Base-by-base conservation (phyloP, 2,797 vertebrate species). In the Columba guinea region DNA sequence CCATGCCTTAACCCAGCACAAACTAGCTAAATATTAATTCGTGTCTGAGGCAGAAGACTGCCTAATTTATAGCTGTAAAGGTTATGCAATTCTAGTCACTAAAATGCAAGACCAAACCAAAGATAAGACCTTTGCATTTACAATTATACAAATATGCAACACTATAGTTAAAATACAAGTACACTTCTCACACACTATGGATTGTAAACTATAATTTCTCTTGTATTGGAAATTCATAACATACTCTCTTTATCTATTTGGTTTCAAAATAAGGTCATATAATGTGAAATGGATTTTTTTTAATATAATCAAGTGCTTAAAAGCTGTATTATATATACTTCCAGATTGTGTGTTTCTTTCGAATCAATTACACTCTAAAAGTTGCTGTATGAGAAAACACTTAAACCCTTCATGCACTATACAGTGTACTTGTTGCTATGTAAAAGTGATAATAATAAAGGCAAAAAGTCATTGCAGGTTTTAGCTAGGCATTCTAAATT, bases 221-320 rank as follows among this genome's bases (percentile, higher is more conserved):
- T 91, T 93, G 51, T 91, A 97, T 93, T 97, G 94, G 92, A 97
- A 97, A 97, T 96, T 97, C 94, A 91, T 97, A 97, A 95, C 14
- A 12, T 87, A 93, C 80, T 96, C 97, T 96, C 95, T 97, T 97
- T 95, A 93, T 69, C 58, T 95, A 95, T 91, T 95, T 49, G 70
- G 37, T 95, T 95, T 89, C 82, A 97, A 97, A 97, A 97, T 94
- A 87, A 97, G 96, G 93, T 97, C 97, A 97, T 91, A 97, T 91
- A 96, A 97, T 93, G 87, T 92, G 83, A 97, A 97, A 97, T 97
- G 51, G 92, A 96, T 97, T 97, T 97, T 95, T 95, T 39, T 97
- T 96, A 94, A 94, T 95, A 81, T 86, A 97, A 96, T 95, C 93
- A 96, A 96, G 87, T 93, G 93, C 71, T 95, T 97, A 93, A 97